phyloP scores from a whole-genome alignment of 2,888 invertebrate species.

The Parnassius apollo region DNA sequence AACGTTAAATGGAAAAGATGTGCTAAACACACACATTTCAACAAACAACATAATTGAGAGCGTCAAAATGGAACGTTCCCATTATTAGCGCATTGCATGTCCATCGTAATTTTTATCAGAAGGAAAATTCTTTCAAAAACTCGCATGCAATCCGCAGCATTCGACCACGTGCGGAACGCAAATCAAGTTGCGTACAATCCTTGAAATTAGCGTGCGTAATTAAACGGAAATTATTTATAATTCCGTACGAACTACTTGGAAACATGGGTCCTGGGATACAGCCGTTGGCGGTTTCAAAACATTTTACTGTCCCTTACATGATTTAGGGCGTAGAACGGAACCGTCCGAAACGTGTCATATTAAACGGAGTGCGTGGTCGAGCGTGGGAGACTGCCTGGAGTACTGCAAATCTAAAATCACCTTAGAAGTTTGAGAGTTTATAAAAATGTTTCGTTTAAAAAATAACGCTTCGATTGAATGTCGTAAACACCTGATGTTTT shows the following conservation, averaged over 20 bases:
- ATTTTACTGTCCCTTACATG: slow-evolving; percentile 15
- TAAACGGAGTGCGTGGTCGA: slow-evolving; percentile 16
- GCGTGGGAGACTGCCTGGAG: slow-evolving; percentile 32
- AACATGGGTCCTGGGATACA: slow-evolving; percentile 23
- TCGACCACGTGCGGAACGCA: slow-evolving; percentile 30
- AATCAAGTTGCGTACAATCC: slow-evolving; percentile 20
- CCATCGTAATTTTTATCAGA: not conserved
- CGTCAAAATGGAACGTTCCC: not conserved
- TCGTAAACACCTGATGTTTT: too few relatives aligned
- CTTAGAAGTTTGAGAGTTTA: slow-evolving; percentile 16
- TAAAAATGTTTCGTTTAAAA: slow-evolving; percentile 6
- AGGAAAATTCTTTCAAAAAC: slow-evolving; percentile 1
- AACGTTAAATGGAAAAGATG: too few relatives aligned
- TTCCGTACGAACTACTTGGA: slow-evolving; percentile 26
- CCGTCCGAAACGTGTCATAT: slow-evolving; percentile 16
- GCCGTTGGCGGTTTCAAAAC: slow-evolving; percentile 24
- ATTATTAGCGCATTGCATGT: not conserved
- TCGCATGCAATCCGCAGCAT: slow-evolving; percentile 10
- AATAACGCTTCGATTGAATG: too few relatives aligned
- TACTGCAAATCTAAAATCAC: slow-evolving; percentile 30
- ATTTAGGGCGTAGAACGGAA: slow-evolving; percentile 16
- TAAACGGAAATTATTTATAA: slow-evolving; percentile 31
- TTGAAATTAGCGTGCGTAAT: slow-evolving; percentile 30
- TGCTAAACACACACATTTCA: too few relatives aligned
- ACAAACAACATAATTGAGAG: too few relatives aligned